phyloP scores from a whole-genome alignment of 2,888 invertebrate species.

The Terebella lapidaria region DNA sequence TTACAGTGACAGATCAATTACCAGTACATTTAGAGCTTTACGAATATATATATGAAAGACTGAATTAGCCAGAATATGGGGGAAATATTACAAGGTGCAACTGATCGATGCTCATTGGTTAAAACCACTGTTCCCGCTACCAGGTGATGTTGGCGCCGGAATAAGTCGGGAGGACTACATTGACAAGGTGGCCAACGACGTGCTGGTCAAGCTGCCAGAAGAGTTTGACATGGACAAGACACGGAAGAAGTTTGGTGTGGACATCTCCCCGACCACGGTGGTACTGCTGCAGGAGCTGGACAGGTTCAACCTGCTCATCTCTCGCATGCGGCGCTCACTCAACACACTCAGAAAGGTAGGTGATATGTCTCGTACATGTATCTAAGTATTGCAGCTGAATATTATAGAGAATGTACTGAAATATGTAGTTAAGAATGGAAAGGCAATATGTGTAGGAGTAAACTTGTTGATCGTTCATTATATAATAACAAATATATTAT shows the following conservation, averaged over 20 bases:
- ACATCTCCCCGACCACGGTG: constrained; percentile 76
- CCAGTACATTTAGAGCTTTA: too few species aligned
- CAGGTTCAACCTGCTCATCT: constrained; percentile 75
- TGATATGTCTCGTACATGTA: neutral
- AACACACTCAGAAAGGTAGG: constrained; percentile 60
- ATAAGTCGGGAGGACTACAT: constrained; percentile 83
- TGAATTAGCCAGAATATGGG: too few species aligned
- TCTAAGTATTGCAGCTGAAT: neutral
- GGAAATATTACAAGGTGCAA: too few species aligned
- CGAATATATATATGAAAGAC: too few species aligned
- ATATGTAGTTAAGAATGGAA: too few species aligned
- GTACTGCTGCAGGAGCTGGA: constrained; percentile 83
- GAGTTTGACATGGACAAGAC: constrained; percentile 77
- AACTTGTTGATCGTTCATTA: too few species aligned
- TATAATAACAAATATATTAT: too few species aligned
- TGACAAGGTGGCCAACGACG: constrained; percentile 71
- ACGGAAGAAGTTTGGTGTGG: constrained; percentile 72
- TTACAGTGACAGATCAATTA: too few species aligned
- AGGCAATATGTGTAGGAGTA: too few species aligned
- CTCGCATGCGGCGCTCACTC: constrained; percentile 67
- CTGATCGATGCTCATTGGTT: too few species aligned
- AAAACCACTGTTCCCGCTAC: too few species aligned
- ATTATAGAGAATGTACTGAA: neutral
- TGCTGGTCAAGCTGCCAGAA: constrained; percentile 70
- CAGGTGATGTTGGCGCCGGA: constrained; percentile 67